Base-by-base conservation (phyloP, 2,113 vertebrate genomes). In the Tragelaphus scriptus region DNA sequence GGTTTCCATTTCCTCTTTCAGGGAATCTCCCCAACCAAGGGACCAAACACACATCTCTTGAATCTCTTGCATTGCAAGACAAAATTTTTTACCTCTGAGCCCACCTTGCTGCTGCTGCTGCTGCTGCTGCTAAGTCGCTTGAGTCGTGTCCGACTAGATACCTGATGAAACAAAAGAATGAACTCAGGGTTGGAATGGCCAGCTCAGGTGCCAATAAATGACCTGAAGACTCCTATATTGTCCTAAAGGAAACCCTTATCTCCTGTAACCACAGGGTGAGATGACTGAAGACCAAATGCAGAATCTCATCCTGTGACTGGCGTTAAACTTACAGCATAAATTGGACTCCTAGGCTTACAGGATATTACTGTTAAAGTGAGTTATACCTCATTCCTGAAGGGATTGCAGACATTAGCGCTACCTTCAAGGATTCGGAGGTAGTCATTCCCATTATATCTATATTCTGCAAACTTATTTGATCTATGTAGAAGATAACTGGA, bases 11-110 rank as follows among this genome's bases (percentile, higher is more conserved):
- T 36, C 17, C 65, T 71, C n/a, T n/a, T 71, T 36, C n/a, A 71
- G 65, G 17, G 17, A 0, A 71, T 5, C 17, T 36, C 36, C 65
- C 65, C 0, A 0, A 71, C 17, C 17, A 36, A 36, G n/a, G n/a
- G n/a, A 36, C 36, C n/a, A 71, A 71, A 36, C n/a, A 32, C 17
- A 36, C 9, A 21, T 36, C 17, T 36, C 17, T 36, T 36, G 65
- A 71, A 71, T 71, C n/a, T 71, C n/a, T 36, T 71, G 17, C 17
- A 11, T 2, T 36, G n/a, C 9, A 9, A 36, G 65, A 36, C 2
- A 36, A 10, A 71, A 36, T 71, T 71, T 19, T 71, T 71, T 71
- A 36, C n/a, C 10, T 71, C n/a, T 71, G 19, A 71, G 9, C 10
- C 65, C 19, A 71, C 19, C n/a, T 65, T 81, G 40, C 40, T 44